phyloP scores from a whole-genome alignment of 1,140 invertebrate species.

The Sitodiplosis mosellana region DNA sequence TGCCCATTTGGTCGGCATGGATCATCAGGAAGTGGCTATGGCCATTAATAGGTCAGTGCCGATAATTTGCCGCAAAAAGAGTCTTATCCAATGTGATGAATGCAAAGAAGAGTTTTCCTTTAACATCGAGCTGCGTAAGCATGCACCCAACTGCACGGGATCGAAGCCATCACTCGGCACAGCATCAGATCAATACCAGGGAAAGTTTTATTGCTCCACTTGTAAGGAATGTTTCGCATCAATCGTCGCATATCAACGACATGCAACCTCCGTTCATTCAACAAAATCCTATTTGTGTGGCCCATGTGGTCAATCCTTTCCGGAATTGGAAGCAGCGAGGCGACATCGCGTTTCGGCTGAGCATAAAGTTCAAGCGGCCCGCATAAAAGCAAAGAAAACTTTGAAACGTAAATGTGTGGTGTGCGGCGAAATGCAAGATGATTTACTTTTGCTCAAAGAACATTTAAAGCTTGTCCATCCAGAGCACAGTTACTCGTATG shows the following conservation, averaged over 20 bases:
- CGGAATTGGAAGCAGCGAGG: constrained; percentile 36
- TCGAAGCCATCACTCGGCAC: constrained; percentile 18
- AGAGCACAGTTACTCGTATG: constrained; percentile 31
- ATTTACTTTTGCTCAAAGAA: constrained; percentile 37
- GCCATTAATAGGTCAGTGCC: constrained; percentile 61
- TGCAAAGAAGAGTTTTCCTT: constrained; percentile 44
- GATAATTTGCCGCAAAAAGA: constrained; percentile 52
- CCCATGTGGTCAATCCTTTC: constrained; percentile 42
- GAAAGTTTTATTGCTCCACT: constrained; percentile 33
- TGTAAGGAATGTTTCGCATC: constrained; percentile 38
- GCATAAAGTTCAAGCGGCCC: constrained; percentile 33
- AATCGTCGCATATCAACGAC: constrained; percentile 41
- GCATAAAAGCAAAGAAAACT: constrained; percentile 25
- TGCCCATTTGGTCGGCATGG: constrained; percentile 41
- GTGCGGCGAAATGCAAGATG: constrained; percentile 22
- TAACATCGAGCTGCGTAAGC: constrained; percentile 46
- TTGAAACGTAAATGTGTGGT: constrained; percentile 18
- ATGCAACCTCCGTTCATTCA: constrained; percentile 34
- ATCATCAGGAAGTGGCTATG: constrained; percentile 48
- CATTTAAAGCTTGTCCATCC: constrained; percentile 46
- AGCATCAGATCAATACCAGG: constrained; percentile 44
- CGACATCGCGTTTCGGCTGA: constrained; percentile 41
- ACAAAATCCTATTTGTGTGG: constrained; percentile 43
- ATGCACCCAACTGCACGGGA: constrained; percentile 28
- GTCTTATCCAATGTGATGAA: constrained; percentile 35